Percentiles rank a stretch among this genome's conserved stretches.
Conservation (phyloP, 2,797 vertebrate species). For the Schizopygopsis pylzovi region DNA sequence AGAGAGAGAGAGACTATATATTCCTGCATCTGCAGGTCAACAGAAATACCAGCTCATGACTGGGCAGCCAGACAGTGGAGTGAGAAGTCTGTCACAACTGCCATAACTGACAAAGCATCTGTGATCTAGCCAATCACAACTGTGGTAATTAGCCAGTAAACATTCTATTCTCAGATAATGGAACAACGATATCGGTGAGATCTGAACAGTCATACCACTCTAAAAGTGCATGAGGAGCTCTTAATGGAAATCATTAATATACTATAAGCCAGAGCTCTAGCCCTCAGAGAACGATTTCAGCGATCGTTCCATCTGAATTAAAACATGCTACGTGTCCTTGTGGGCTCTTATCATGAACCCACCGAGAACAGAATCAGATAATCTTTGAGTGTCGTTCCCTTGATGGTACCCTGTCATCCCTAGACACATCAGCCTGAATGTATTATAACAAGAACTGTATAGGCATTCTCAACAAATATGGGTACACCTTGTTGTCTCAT, state of each 20-base stretch:
- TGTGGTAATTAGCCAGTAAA: slow-evolving; percentile 23
- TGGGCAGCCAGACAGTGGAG: slow-evolving; percentile 76
- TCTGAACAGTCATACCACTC: slow-evolving; percentile 36
- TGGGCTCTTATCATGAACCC: slow-evolving; percentile 40
- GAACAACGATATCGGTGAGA: slow-evolving; percentile 4
- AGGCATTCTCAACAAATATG: not conserved
- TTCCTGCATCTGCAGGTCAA: slow-evolving; percentile 77
- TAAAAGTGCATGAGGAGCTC: slow-evolving; percentile 26
- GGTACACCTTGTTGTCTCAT: not conserved
- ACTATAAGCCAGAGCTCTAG: slow-evolving; percentile 40
- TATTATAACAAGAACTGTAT: not conserved
- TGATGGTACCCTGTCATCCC: slow-evolving; percentile 4
- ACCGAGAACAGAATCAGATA: slow-evolving; percentile 24
- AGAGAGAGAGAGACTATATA: slow-evolving; percentile 79
- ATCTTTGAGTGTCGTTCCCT: slow-evolving; percentile 29
- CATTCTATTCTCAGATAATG: slow-evolving; percentile 7
- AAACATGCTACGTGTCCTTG: slow-evolving; percentile 15
- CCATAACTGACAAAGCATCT: slow-evolving; percentile 84
- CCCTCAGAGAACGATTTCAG: slow-evolving; percentile 36
- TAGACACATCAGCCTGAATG: not conserved
- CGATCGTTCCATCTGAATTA: slow-evolving; percentile 47
- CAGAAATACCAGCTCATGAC: slow-evolving; percentile 84
- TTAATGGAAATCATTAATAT: slow-evolving; percentile 47
- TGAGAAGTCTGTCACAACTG: slow-evolving; percentile 79
- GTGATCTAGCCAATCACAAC: slow-evolving; percentile 81